Percentiles rank a stretch among this genome's conserved stretches.
phyloP scores from a whole-genome alignment of 2,797 vertebrate genomes.

The Carapus acus region DNA sequence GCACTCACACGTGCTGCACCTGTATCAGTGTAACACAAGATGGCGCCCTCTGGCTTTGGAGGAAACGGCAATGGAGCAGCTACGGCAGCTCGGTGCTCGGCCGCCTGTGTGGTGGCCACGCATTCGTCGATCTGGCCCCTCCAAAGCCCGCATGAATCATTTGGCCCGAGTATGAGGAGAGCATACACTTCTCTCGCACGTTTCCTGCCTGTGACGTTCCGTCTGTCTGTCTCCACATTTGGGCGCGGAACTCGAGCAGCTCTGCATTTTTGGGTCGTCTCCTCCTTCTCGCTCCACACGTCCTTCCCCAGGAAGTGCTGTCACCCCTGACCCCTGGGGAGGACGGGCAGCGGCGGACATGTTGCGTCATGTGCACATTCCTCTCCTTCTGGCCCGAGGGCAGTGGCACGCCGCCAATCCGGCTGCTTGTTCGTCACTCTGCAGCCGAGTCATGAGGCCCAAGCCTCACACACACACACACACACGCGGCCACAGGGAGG shows the following conservation, averaged over 20 bases:
- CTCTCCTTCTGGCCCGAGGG: slow-evolving; percentile 26
- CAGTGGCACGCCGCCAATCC: slow-evolving; percentile 35
- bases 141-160: too few relatives aligned
- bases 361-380: slow-evolving; percentile 47
- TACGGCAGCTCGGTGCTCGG: too few relatives aligned
- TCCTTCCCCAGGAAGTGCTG: slow-evolving; percentile 6
- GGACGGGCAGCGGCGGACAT: slow-evolving; percentile 39
- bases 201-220: too few relatives aligned
- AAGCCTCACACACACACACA: slow-evolving; percentile 24
- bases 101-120: too few relatives aligned
- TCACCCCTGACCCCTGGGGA: slow-evolving; percentile 13
- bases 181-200: too few relatives aligned
- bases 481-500: slow-evolving; percentile 5
- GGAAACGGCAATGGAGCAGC: too few relatives aligned
- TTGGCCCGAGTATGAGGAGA: too few relatives aligned
- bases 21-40: slow-evolving; percentile 39
- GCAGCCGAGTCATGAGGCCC: slow-evolving; percentile 23
- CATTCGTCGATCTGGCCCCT: too few relatives aligned
- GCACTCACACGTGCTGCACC: slow-evolving; percentile 11
- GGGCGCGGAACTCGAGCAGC: too few relatives aligned
- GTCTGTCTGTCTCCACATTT: too few relatives aligned
- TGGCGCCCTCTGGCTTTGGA: slow-evolving; percentile 40
- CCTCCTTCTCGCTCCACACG: slow-evolving; percentile 2
- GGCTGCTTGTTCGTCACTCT: slow-evolving; percentile 31
- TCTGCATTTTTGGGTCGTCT: slow-evolving; percentile 12